Evolutionary conservation across 2,113 vertebrate genomes (phyloP).

Genomic region (Pseudorectes ferrugineus): DNA sequence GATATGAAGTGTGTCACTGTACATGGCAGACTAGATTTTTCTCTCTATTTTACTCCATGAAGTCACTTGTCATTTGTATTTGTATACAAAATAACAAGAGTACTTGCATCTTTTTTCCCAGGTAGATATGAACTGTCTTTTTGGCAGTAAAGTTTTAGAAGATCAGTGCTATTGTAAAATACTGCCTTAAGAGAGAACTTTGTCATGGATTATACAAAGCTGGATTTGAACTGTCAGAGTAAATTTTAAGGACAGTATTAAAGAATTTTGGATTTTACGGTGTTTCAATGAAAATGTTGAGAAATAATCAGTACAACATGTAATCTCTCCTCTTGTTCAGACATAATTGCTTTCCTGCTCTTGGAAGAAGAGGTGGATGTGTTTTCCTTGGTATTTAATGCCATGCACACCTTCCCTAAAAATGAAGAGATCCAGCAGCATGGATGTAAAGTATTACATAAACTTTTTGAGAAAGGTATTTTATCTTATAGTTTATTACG

Average conservation of each 20-base stretch:
- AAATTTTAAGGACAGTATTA: not conserved
- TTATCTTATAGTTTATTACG: not conserved
- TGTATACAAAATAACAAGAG: not conserved
- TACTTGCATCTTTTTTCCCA: not conserved
- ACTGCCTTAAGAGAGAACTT: not conserved
- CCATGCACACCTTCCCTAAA: slow-evolving; percentile 82
- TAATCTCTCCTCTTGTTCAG: slow-evolving; percentile 57
- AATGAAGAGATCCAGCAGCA: slow-evolving; percentile 86
- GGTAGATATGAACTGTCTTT: not conserved
- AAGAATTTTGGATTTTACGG: not conserved
- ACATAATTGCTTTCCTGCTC: slow-evolving; percentile 78
- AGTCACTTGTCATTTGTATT: not conserved
- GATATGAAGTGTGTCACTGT: not conserved
- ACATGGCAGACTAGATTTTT: not conserved
- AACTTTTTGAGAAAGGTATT: slow-evolving; percentile 87
- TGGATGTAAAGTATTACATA: slow-evolving; percentile 81
- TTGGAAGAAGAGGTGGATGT: slow-evolving; percentile 89
- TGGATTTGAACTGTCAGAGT: not conserved
- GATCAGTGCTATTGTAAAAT: not conserved
- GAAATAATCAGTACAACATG: not conserved
- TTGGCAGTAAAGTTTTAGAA: not conserved
- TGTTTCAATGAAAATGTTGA: not conserved
- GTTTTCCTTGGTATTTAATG: slow-evolving; percentile 83
- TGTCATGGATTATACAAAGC: not conserved
- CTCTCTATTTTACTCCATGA: not conserved